These are phyloP conservation scores for Diploptera punctata DNA, from an alignment of 2,888 invertebrate genomes.

Conservation along the genomic window DNA sequence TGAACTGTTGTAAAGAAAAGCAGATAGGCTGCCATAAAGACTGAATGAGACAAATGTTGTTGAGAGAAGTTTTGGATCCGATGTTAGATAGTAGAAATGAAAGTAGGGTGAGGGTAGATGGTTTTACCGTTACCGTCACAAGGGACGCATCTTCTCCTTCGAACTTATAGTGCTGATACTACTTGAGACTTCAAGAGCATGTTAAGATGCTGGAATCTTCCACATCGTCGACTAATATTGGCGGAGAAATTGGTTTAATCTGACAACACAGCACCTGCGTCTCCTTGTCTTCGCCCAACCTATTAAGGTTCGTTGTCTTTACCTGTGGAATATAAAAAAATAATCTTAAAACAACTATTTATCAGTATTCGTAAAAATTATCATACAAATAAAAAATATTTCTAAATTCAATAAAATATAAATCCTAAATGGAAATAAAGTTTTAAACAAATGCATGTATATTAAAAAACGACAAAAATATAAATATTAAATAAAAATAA, in stretches of 20 bases:
- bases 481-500: no score
- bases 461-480: no score
- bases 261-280: slow-evolving; percentile 5
- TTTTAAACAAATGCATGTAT: no score
- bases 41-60: slow-evolving; percentile 1
- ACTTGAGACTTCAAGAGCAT: neutral
- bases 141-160: slow-evolving; percentile 8
- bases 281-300: no score
- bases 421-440: no score
- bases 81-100: neutral
- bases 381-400: no score
- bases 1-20: neutral
- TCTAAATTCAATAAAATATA: no score
- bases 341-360: no score
- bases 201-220: neutral
- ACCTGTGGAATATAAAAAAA: no score
- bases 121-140: neutral
- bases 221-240: neutral
- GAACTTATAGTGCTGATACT: slow-evolving; percentile 1
- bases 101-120: neutral
- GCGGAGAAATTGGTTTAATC: slow-evolving; percentile 1
- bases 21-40: neutral
- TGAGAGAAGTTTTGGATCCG: neutral
- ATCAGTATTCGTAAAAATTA: no score
- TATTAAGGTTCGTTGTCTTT: no score